Conservation (phyloP, 2,113 vertebrate genomes). For the Loxodonta africana region DNA sequence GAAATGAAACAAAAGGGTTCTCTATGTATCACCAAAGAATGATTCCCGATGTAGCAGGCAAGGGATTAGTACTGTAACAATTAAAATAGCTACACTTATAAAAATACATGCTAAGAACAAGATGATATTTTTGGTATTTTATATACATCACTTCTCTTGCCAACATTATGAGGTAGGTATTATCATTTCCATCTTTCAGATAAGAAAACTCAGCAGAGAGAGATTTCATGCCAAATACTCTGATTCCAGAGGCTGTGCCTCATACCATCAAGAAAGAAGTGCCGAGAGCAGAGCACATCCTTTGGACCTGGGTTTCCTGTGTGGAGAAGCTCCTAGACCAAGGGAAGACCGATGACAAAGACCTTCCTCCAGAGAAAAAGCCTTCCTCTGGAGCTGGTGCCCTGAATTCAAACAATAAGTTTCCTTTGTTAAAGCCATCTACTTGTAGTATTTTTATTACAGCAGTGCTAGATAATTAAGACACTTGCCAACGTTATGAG, state of each 20-base stretch:
- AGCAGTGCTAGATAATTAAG: no score
- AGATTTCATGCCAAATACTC: not conserved
- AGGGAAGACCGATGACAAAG: no score
- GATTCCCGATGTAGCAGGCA: not conserved
- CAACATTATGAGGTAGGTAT: not conserved
- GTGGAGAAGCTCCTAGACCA: no score
- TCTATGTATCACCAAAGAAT: not conserved
- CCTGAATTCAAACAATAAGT: not conserved
- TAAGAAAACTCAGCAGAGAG: not conserved
- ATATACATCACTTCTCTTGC: not conserved
- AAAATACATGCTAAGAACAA: not conserved
- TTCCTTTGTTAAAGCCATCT: no score
- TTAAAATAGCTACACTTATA: not conserved
- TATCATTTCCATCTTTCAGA: not conserved
- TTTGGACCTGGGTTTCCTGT: no score
- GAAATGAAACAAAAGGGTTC: not conserved
- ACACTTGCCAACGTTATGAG: no score
- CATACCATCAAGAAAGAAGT: not conserved
- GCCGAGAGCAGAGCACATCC: no score
- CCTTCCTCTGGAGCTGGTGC: no score
- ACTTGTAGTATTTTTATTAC: no score
- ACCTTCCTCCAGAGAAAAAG: no score
- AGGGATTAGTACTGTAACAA: not conserved
- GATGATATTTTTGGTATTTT: not conserved
- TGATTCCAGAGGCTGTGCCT: not conserved